Evolutionary conservation across 2,113 vertebrate genomes (phyloP).

Genomic region (Piprites chloris): DNA sequence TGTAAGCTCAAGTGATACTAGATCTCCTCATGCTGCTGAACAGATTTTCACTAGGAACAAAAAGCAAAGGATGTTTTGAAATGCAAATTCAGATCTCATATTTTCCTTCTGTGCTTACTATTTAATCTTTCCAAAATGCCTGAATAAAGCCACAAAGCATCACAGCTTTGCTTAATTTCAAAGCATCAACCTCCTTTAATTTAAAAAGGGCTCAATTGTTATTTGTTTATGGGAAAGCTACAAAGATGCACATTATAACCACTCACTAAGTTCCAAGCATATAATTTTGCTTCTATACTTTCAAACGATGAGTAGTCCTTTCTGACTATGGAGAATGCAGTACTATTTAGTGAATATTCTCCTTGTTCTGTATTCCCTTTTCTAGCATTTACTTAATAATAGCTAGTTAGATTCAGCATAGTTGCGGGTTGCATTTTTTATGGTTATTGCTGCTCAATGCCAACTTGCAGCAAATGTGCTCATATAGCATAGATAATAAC

Average conservation of each 20-base stretch:
- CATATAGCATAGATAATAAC: conserved; percentile 66
- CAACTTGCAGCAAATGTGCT: conserved; percentile 52
- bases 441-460: conserved; percentile 45
- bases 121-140: conserved; percentile 21
- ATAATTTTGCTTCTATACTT: conserved; percentile 5
- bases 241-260: neutral
- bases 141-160: neutral
- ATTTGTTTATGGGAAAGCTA: conserved; percentile 26
- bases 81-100: neutral
- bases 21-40: neutral
- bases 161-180: conserved; percentile 12
- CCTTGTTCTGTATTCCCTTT: neutral
- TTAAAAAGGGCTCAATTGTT: neutral
- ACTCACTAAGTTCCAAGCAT: neutral
- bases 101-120: neutral
- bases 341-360: neutral
- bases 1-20: neutral
- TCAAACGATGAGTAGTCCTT: neutral
- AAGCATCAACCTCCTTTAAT: neutral
- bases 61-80: conserved; percentile 22
- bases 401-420: conserved; percentile 44
- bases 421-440: conserved; percentile 41
- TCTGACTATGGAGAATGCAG: neutral
- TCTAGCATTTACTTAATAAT: conserved; percentile 34
- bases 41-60: neutral